Evolutionary conservation across 2,113 vertebrate species (phyloP), one percentile per base, ranked within the genome.

Genomic region (Hassar affinis): DNA sequence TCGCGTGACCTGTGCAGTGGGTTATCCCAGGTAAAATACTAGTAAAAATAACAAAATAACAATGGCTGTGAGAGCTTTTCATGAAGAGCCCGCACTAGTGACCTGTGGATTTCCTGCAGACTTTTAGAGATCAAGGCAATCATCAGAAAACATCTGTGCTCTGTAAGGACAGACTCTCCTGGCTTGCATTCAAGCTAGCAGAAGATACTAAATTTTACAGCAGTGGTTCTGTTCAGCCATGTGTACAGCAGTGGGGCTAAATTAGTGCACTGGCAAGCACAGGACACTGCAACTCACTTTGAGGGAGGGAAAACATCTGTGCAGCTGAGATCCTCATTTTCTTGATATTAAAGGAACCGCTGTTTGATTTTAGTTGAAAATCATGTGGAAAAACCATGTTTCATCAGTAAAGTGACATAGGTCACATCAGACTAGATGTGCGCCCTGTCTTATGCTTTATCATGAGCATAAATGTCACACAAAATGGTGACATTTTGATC

Each of bases 111-210:
- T 85, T 85, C 80, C 81, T 27, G 64, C 42, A 57, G 81, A 56
- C 59, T 85, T 54, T 76, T n/a, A 80, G 66, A 82, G 79, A 20
- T 30, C 45, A 30, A 84, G 20, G 35, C 52, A 81, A n/a, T n/a
- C 12, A 27, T 49, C 54, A 10, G 38, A 59, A 81, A 85, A 61
- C 77, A 54, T 38, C 47, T 82, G 78, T 75, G 61, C 56, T 17
- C 42, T 85, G 47, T 51, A 78, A 79, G 33, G 68, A 64, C 83
- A 81, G 79, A 77, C 61, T 82, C 77, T 83, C 64, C 75, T 86
- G 82, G 84, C 88, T 84, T 33, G n/a, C 0, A 54, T 82, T 90
- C 87, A 87, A 89, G 85, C 87, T 84, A 71, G 79, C 80, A 22
- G 30, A 59, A 83, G 38, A 85, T 79, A 80, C 86, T 85, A 62